These are phyloP conservation scores for Aradus depressus DNA, from an alignment of 2,888 invertebrate genomes.

Conservation along the genomic window DNA sequence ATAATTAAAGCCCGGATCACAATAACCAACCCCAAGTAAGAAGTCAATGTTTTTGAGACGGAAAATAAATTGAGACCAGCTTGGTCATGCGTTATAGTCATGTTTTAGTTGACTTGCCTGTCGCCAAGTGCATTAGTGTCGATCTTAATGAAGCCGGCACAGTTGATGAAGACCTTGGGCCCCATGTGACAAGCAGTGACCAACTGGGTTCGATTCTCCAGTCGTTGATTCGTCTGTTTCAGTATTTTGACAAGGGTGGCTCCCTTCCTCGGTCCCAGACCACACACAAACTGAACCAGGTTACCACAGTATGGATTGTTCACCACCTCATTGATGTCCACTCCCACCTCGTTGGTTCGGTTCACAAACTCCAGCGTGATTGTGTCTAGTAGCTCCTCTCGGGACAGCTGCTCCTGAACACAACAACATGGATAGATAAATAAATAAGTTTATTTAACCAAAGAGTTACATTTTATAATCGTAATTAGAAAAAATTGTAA, in stretches of 20 bases:
- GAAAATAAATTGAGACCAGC: neutral
- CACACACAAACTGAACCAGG: conserved; percentile 92
- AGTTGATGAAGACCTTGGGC: conserved; percentile 96
- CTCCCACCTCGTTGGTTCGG: conserved; percentile 92
- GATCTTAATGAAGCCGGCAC: conserved; percentile 97
- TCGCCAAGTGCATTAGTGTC: conserved; percentile 92
- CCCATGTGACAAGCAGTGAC: conserved; percentile 96
- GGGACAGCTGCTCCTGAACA: conserved; percentile 59
- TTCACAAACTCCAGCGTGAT: conserved; percentile 65
- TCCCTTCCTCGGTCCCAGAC: conserved; percentile 90
- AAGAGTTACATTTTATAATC: too few relatives aligned
- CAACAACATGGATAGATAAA: conserved; percentile 1
- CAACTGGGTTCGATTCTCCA: conserved; percentile 89
- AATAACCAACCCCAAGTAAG: neutral
- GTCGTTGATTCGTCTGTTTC: conserved; percentile 79
- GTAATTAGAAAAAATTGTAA: too few relatives aligned
- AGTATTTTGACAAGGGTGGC: conserved; percentile 72
- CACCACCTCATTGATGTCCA: conserved; percentile 89
- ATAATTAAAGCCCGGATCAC: too few relatives aligned
- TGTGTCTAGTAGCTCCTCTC: conserved; percentile 76
- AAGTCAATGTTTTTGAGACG: too few relatives aligned
- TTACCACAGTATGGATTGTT: conserved; percentile 77
- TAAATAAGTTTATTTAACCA: neutral
- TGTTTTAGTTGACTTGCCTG: conserved; percentile 39
- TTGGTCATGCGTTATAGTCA: neutral